Evolutionary conservation across 2,888 invertebrate genomes (phyloP), one percentile per base, ranked within the genome.

Genomic region (Diadromus collaris): DNA sequence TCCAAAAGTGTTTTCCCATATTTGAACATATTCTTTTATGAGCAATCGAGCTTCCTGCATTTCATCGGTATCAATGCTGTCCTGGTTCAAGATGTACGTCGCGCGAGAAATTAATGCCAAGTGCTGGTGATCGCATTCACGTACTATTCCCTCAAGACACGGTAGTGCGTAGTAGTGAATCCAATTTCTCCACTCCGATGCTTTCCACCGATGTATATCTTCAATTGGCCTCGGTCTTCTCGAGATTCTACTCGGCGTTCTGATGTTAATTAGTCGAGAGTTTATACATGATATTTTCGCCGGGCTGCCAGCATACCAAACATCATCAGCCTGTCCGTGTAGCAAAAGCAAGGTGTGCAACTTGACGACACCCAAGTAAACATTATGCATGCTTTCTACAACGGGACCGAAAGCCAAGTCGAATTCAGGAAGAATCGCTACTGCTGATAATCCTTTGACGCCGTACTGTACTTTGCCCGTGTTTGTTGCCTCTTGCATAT

Each of bases 121-220:
- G 34, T 69, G 69, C 3, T 54, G 27, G 9, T 65, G 24, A 65
- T 74, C 46, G 54, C 56, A 51, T 51, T 27, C 32, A n/a, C n/a
- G n/a, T n/a, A n/a, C n/a, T n/a, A n/a, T n/a, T n/a, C n/a, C n/a
- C n/a, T n/a, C n/a, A n/a, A n/a, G n/a, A n/a, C n/a, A n/a, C n/a
- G n/a, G n/a, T n/a, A n/a, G n/a, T n/a, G n/a, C n/a, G n/a, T n/a
- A n/a, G n/a, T n/a, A n/a, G n/a, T n/a, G n/a, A n/a, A n/a, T n/a
- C n/a, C n/a, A n/a, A n/a, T n/a, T n/a, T 9, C 75, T 46, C 63
- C 44, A 68, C 32, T 75, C 75, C 21, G 75, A 75, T 32, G 63
- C 67, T 48, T 68, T 75, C 75, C 75, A 75, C 9, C 68, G 41
- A 6, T 75, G 58, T 27, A 58, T 41, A 46, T 60, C 56, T 19